These are phyloP conservation scores for Felis chaus DNA, from an alignment of 2,113 vertebrate genomes.

Conservation along the genomic window DNA sequence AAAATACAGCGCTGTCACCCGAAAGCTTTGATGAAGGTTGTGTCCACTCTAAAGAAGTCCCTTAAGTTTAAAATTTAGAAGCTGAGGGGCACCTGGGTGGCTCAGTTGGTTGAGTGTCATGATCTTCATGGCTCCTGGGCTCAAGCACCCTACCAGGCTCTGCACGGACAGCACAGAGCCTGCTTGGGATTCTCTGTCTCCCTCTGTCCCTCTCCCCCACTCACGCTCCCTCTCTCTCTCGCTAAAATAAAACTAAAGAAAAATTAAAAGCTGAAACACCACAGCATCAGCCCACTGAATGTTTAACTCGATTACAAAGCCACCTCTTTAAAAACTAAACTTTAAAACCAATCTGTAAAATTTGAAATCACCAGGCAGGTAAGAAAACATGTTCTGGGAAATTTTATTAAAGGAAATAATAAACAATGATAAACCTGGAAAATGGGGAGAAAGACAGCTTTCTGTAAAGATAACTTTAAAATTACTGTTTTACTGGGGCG, in stretches of 20 bases:
- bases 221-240: no score
- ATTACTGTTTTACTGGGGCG: background rate
- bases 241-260: no score
- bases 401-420: constrained; percentile 36
- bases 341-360: background rate
- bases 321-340: constrained; percentile 34
- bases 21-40: constrained; percentile 36
- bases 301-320: constrained; percentile 12
- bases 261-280: background rate
- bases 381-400: constrained; percentile 39
- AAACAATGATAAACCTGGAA: constrained; percentile 13
- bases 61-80: constrained; percentile 24
- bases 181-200: no score
- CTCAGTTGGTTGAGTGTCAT: no score
- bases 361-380: constrained; percentile 18
- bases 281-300: background rate
- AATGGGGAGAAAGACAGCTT: background rate
- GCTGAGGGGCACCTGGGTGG: no score
- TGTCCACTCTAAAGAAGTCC: constrained; percentile 17
- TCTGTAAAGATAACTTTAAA: background rate
- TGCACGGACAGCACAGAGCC: no score
- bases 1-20: constrained; percentile 24
- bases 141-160: no score
- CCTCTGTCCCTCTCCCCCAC: no score
- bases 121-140: no score